Percentiles rank a stretch among this genome's conserved stretches.
Evolutionary conservation across 2,113 vertebrate species (phyloP).

Genomic region (Macrotus californicus): DNA sequence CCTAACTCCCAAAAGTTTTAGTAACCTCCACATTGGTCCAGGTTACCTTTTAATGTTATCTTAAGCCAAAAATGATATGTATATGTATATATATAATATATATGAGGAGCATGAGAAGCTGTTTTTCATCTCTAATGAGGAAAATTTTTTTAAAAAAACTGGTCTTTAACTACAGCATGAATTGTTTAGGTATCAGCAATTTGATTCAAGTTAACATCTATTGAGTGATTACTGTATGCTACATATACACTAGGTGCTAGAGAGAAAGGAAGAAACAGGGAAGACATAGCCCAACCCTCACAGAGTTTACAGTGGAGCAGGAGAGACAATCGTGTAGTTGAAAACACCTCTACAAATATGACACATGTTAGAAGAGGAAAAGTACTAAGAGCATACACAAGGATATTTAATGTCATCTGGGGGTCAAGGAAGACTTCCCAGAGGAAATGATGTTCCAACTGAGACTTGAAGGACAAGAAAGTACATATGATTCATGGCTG

Average conservation of each 20-base stretch:
- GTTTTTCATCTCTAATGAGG: neutral
- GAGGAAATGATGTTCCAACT: neutral
- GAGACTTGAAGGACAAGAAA: neutral
- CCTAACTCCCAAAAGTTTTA: neutral
- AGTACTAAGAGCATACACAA: neutral
- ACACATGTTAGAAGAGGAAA: neutral
- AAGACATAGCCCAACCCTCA: neutral
- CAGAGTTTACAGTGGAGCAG: neutral
- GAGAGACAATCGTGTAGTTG: neutral
- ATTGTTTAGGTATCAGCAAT: neutral
- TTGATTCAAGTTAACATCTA: conserved; percentile 2
- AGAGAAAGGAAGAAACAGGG: neutral
- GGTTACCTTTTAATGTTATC: conserved; percentile 5
- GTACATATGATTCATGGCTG: neutral
- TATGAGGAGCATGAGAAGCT: neutral
- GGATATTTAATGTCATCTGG: neutral
- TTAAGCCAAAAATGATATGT: neutral
- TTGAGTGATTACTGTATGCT: neutral
- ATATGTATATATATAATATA: too few species aligned
- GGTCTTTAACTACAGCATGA: neutral
- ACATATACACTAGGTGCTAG: neutral
- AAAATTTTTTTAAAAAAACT: neutral
- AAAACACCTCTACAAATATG: neutral
- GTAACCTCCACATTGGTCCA: neutral
- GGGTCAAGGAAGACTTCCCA: neutral